Evolutionary conservation across 1,140 invertebrate species (phyloP).

Genomic region (Phymorhynchus buccinoides): DNA sequence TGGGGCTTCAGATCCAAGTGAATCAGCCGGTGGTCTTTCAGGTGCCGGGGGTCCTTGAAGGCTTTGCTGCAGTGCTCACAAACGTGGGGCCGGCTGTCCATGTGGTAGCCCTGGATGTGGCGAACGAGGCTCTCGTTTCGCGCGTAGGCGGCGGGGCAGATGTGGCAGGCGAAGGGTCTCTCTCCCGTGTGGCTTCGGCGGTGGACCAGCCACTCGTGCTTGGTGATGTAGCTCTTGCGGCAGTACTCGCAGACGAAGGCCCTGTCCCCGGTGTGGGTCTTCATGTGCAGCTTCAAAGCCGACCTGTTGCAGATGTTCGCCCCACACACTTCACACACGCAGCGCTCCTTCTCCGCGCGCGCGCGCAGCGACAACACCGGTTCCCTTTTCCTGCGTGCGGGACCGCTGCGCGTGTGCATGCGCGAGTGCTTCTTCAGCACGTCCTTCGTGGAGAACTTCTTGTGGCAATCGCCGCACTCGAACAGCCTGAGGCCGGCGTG

Average conservation of each 20-base stretch:
- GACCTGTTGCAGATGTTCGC: background rate
- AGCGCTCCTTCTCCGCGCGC: too few relatives aligned
- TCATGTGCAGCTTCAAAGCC: background rate
- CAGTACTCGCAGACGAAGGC: background rate
- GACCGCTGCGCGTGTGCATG: background rate
- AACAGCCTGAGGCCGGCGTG: background rate
- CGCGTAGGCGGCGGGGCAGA: background rate
- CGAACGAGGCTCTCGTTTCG: background rate
- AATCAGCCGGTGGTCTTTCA: background rate
- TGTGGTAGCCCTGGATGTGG: background rate
- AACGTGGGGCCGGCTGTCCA: background rate
- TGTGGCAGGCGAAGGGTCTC: background rate
- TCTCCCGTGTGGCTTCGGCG: background rate
- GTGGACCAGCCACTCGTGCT: background rate
- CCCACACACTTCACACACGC: background rate
- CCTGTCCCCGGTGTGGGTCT: background rate
- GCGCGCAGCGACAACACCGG: background rate
- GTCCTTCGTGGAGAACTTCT: background rate
- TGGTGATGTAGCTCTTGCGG: background rate
- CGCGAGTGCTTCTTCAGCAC: background rate
- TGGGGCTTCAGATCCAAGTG: background rate
- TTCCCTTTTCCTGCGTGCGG: background rate
- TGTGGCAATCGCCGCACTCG: background rate
- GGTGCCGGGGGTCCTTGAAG: background rate
- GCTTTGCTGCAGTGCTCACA: background rate